Evolutionary conservation across 2,888 invertebrate species (phyloP), one percentile per base, ranked within the genome.

Genomic region (Endotricha flammealis): DNA sequence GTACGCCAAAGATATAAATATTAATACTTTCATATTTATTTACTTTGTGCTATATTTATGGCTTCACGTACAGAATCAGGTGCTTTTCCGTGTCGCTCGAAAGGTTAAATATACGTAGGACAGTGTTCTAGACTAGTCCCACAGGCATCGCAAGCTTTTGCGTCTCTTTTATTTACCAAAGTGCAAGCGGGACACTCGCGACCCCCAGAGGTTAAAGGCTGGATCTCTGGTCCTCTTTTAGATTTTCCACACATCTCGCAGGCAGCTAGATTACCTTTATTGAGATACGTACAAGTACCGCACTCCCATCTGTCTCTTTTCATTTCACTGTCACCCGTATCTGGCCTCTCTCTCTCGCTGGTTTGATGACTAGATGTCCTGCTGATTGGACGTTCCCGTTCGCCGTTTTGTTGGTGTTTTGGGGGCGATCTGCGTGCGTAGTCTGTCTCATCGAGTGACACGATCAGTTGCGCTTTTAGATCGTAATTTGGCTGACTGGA

Each of bases 211-310:
- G 90, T 90, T 29, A 93, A 76, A 0, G 92, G 91, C 42, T 88
- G 87, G 12, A 89, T 85, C 53, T 90, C 90, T 3, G 90, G 88
- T 0, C 90, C 91, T 29, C 64, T 65, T 36, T 83, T 85, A 0
- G 91, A 91, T 61, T 92, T 93, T 12, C 91, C 90, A 55, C 94
- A 94, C 89, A 94, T 93, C 44, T 93, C 93, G 61, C 94, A 94
- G 12, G 92, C 91, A 7, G 88, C 87, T 12, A 70, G 67, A 0
- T 61, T 53, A 0, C 65, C 54, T 2, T 70, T 69, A 57, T 94
- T 94, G 8, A 91, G 64, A 64, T 87, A 94, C 0, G 94, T 94
- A 69, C 94, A 94, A 0, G 90, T 88, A 0, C 80, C 82, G 62
- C 94, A 94, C 43, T 90, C 88, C 94, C 94, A 94, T 42, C 80